phyloP scores from a whole-genome alignment of 2,888 invertebrate species.

The Callyntrura sp. region DNA sequence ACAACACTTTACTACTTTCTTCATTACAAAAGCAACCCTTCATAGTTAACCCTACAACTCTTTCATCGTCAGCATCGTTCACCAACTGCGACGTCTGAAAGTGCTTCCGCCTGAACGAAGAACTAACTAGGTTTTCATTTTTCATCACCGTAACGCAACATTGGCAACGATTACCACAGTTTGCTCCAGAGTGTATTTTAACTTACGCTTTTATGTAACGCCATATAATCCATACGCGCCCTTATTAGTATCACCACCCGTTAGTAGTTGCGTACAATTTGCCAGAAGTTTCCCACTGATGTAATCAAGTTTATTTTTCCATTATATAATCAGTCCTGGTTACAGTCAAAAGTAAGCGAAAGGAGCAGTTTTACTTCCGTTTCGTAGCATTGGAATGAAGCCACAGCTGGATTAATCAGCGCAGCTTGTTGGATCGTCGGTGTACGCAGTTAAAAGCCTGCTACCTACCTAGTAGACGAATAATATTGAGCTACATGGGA shows the following conservation, averaged over 20 bases:
- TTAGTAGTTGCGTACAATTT: neutral
- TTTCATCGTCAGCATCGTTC: neutral
- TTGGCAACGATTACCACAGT: too few relatives aligned
- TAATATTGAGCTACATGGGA: too few relatives aligned
- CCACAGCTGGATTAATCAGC: neutral
- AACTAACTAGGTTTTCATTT: neutral
- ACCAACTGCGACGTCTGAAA: neutral
- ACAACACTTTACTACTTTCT: neutral
- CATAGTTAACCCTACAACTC: neutral
- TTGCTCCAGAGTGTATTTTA: too few relatives aligned
- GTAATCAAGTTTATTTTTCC: constrained; percentile 7
- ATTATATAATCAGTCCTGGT: neutral
- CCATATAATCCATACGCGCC: too few relatives aligned
- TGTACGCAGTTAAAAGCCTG: too few relatives aligned
- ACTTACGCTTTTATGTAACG: too few relatives aligned
- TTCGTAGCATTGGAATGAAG: neutral
- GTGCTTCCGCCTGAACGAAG: constrained; percentile 12
- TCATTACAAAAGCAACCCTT: constrained; percentile 28
- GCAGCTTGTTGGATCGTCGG: neutral
- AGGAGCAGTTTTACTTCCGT: constrained; percentile 30
- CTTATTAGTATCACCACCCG: constrained; percentile 29
- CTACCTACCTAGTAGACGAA: too few relatives aligned
- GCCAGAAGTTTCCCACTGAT: neutral
- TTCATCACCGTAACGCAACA: neutral
- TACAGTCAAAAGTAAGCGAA: constrained; percentile 12